Evolutionary conservation across 2,113 vertebrate species (phyloP).

Genomic region (Hippopotamus amphibius): DNA sequence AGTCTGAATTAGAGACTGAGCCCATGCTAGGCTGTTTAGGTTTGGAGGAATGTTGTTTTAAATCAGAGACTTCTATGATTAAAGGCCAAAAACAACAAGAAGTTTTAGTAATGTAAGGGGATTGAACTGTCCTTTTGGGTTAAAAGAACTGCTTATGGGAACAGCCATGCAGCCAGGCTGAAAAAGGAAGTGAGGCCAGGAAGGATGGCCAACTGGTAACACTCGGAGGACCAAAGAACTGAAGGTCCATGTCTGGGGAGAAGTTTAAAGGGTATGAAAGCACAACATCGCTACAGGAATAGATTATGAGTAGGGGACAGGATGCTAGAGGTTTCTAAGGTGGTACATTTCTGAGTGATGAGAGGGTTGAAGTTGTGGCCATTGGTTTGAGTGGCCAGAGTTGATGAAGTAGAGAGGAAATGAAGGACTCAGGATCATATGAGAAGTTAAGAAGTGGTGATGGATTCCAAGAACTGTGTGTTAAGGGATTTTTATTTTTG

Average conservation of each 20-base stretch:
- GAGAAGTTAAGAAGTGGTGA: background rate
- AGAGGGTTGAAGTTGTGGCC: background rate
- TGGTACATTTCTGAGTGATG: background rate
- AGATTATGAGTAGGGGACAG: background rate
- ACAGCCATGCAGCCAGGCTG: background rate
- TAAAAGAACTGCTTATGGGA: background rate
- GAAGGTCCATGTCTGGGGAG: background rate
- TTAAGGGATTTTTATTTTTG: background rate
- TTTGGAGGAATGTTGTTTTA: constrained; percentile 3
- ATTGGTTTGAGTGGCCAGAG: background rate
- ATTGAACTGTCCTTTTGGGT: background rate
- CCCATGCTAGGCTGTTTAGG: background rate
- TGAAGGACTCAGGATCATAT: background rate
- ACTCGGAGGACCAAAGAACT: background rate
- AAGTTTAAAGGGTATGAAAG: background rate
- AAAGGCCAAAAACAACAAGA: background rate
- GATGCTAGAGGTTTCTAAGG: background rate
- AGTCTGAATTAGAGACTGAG: background rate
- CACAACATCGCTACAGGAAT: background rate
- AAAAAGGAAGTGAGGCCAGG: background rate
- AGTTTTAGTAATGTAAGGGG: background rate
- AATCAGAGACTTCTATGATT: background rate
- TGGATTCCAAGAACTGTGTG: background rate
- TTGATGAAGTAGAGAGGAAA: background rate
- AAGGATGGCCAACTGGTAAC: background rate